These are phyloP conservation scores for Baronia brevicornis DNA, from an alignment of 2,888 invertebrate genomes.

Conservation along the genomic window DNA sequence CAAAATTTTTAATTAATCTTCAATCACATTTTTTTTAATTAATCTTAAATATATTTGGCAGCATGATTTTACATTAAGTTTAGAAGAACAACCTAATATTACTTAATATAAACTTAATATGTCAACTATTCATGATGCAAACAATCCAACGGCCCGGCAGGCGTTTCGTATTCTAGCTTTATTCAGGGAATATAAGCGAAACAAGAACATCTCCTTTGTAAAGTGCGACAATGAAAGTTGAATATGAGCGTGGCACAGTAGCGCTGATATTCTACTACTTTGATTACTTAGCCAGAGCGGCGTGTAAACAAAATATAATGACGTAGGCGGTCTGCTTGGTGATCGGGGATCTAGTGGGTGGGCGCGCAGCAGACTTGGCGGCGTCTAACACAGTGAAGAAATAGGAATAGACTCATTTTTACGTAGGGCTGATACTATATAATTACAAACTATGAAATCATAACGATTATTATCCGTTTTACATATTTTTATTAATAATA, in stretches of 20 bases:
- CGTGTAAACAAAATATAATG: slow-evolving; percentile 1
- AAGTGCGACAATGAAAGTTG: slow-evolving; percentile 8
- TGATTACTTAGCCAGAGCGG: neutral
- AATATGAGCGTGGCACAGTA: slow-evolving; percentile 1
- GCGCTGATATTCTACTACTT: neutral
- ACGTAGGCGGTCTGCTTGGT: neutral
- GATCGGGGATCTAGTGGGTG: neutral
- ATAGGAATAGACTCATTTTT: no score
- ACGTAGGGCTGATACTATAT: no score
- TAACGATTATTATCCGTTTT: no score
- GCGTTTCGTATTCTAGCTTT: slow-evolving; percentile 1
- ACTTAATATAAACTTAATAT: slow-evolving; percentile 17
- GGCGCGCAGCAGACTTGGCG: neutral
- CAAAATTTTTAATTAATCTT: no score
- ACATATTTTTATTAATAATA: no score
- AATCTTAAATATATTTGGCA: no score
- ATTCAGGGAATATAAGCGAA: slow-evolving; percentile 7
- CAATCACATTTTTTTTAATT: no score
- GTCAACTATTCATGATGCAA: slow-evolving; percentile 15
- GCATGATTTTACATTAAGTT: no score
- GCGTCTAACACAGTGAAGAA: no score
- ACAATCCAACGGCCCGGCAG: slow-evolving; percentile 1
- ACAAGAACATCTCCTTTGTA: slow-evolving; percentile 6
- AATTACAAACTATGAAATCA: no score
- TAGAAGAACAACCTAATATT: no score